Conservation (phyloP, 2,888 invertebrate species). For the Eurytoma californica region DNA sequence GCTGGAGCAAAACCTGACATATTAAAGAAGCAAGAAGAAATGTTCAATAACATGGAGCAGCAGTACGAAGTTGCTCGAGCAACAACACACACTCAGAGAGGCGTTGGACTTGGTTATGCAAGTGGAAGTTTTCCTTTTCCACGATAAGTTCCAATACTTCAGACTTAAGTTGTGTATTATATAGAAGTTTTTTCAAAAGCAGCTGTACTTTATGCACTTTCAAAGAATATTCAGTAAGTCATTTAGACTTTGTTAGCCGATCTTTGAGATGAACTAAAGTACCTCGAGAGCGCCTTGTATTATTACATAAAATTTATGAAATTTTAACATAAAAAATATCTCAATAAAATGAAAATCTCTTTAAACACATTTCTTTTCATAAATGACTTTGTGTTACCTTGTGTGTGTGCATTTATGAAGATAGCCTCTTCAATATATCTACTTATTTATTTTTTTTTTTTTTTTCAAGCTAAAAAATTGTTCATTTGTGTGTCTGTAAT, state of each 20-base stretch:
- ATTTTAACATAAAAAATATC: constrained; percentile 16
- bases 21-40: constrained; percentile 86
- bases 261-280: constrained; percentile 27
- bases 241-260: constrained; percentile 15
- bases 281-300: constrained; percentile 32
- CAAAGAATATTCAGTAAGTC: constrained; percentile 27
- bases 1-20: constrained; percentile 77
- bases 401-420: background rate
- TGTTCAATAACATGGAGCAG: constrained; percentile 95
- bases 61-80: constrained; percentile 97
- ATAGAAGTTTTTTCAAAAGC: constrained; percentile 42
- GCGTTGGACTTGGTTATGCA: constrained; percentile 88
- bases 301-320: constrained; percentile 15
- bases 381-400: background rate
- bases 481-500: constrained; percentile 20
- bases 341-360: background rate
- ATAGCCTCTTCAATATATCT: background rate
- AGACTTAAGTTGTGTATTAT: constrained; percentile 39
- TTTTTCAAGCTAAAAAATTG: background rate
- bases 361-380: constrained; percentile 10
- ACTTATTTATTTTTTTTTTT: background rate
- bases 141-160: constrained; percentile 70
- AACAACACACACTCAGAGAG: constrained; percentile 96
- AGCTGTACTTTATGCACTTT: constrained; percentile 37
- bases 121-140: constrained; percentile 77